These are phyloP conservation scores for Maccullochella peelii DNA, from an alignment of 2,113 vertebrate genomes.

Conservation along the genomic window DNA sequence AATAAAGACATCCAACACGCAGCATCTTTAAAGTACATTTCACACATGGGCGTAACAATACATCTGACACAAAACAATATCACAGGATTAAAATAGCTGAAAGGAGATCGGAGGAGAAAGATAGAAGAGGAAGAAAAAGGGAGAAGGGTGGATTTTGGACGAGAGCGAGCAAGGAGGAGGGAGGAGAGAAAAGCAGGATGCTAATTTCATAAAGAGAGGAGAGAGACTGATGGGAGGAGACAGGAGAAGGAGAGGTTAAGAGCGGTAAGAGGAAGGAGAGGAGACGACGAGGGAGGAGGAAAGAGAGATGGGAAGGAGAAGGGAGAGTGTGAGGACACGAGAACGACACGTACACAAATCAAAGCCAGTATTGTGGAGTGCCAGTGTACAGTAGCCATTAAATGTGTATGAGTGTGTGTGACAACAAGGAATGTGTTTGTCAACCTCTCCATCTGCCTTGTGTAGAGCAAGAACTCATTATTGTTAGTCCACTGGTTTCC, in stretches of 20 bases:
- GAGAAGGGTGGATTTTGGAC: slow-evolving; percentile 22
- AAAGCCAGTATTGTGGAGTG: slow-evolving; percentile 47
- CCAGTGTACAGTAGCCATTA: slow-evolving; percentile 41
- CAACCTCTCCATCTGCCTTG: slow-evolving; percentile 78
- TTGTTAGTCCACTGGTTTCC: slow-evolving; percentile 76
- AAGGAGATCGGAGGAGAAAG: slow-evolving; percentile 40
- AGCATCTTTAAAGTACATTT: slow-evolving; percentile 62
- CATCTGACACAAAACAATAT: slow-evolving; percentile 66
- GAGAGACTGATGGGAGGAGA: slow-evolving; percentile 58
- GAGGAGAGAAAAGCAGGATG: slow-evolving; percentile 28
- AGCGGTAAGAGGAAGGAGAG: slow-evolving; percentile 4
- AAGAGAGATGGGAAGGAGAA: neutral
- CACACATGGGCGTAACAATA: slow-evolving; percentile 54
- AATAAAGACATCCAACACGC: slow-evolving; percentile 49
- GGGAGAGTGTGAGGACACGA: slow-evolving; percentile 45
- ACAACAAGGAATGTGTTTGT: slow-evolving; percentile 67
- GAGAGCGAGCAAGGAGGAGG: slow-evolving; percentile 15
- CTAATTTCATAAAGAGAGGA: slow-evolving; percentile 52
- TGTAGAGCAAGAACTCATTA: slow-evolving; percentile 79
- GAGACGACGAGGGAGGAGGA: neutral
- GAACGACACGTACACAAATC: slow-evolving; percentile 56
- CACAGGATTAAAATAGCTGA: slow-evolving; percentile 62
- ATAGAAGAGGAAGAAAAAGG: slow-evolving; percentile 1
- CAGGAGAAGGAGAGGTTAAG: slow-evolving; percentile 29
- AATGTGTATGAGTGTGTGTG: slow-evolving; percentile 27